Base-by-base conservation (phyloP, 2,888 invertebrate species). In the Phanerotoma sp. region DNA sequence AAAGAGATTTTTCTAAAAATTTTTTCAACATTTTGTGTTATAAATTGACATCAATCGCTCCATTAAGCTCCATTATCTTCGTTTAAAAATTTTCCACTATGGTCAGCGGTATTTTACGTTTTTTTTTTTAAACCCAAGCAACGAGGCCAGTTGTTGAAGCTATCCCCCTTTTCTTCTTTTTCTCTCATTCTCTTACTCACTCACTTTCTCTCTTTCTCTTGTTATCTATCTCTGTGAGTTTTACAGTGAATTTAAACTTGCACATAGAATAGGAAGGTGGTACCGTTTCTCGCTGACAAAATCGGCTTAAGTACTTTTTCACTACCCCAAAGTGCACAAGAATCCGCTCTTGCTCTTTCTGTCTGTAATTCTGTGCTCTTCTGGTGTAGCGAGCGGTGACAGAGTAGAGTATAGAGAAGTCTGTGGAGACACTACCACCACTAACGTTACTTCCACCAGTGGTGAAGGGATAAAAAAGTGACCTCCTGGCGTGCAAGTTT, bases 301-400 rank as follows among this genome's bases (percentile, higher is more conserved):
- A 70, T 71, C 69, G 66, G 70, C 69, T 71, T 67, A 68, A 65
- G 61, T 67, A 65, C 66, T 67, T 70, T 68, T 65, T 65, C 62
- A 66, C 63, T 66, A 65, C 44, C 32, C 44, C 49, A 45, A 54
- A 54, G 49, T 54, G 49, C 49, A 54, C 49, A 54, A 49, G 42
- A 54, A 44, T 50, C 49, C 54, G 30, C 15, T 44, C 30, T 41
- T 18, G 25, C 33, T 11, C 21, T 48, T 33, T 37, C 25, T 3
- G 25, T 45, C 50, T 54, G 25, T 25, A 25, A 25, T 25, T 25
- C 25, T 25, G n/a, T n/a, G 7, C 25, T 25, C 25, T 25, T 25
- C 7, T 25, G 9, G 25, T 7, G 25, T n/a, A n/a, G n/a, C n/a
- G n/a, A n/a, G n/a, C n/a, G n/a, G n/a, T n/a, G n/a, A n/a, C n/a